phyloP scores from a whole-genome alignment of 2,113 vertebrate genomes.

The Ceuthmochares aereus region DNA sequence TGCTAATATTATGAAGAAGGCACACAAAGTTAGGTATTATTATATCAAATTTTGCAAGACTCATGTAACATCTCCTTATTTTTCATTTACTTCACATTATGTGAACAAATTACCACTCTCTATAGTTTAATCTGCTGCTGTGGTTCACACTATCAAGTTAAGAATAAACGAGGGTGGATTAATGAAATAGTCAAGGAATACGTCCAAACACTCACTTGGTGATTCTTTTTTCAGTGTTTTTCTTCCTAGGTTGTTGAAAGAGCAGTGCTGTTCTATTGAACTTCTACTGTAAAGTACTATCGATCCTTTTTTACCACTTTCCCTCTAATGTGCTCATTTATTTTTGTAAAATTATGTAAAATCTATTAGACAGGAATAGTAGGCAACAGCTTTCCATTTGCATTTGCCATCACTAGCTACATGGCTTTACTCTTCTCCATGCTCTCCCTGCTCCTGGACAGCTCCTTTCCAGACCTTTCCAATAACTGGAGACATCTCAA shows the following conservation, averaged over 20 bases:
- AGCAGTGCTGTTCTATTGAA: background rate
- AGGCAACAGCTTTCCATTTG: background rate
- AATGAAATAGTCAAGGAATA: slow-evolving; percentile 39
- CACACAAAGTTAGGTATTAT: background rate
- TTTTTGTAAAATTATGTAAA: background rate
- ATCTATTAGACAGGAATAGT: background rate
- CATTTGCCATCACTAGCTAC: background rate
- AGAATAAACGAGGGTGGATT: slow-evolving; percentile 53
- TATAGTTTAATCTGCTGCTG: slow-evolving; percentile 49
- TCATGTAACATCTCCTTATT: slow-evolving; percentile 1
- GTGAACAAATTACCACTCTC: slow-evolving; percentile 32
- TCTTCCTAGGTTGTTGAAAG: background rate
- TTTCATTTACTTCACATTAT: slow-evolving; percentile 51
- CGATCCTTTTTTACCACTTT: background rate
- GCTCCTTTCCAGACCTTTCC: background rate
- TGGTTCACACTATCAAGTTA: slow-evolving; percentile 37
- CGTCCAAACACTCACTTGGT: slow-evolving; percentile 18
- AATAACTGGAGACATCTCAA: background rate
- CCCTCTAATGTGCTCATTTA: background rate
- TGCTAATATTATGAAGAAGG: background rate
- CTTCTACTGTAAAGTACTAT: background rate
- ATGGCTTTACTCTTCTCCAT: background rate
- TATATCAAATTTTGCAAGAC: slow-evolving; percentile 17
- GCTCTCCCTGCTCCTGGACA: background rate
- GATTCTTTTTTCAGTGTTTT: slow-evolving; percentile 35